phyloP scores from a whole-genome alignment of 2,888 invertebrate species.

The Diarsia brunnea region DNA sequence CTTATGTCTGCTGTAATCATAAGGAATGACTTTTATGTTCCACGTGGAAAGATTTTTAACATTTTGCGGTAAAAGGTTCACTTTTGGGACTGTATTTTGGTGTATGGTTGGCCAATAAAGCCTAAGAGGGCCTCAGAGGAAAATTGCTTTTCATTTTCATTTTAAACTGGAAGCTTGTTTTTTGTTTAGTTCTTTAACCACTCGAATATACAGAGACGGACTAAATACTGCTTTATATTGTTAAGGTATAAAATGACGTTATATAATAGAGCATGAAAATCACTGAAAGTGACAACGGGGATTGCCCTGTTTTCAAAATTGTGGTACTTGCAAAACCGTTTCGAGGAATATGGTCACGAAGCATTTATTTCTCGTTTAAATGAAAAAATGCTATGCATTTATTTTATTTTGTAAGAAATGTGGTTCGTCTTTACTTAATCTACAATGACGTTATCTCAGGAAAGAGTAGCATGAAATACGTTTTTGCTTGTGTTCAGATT shows the following conservation, averaged over 20 bases:
- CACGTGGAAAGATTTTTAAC: conserved; percentile 23
- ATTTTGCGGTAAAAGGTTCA: background rate
- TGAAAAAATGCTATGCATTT: too few species aligned
- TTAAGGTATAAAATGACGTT: background rate
- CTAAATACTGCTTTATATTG: background rate
- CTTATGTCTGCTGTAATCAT: conserved; percentile 55
- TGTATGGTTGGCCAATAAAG: background rate
- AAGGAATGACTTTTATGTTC: conserved; percentile 47
- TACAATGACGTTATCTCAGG: too few species aligned
- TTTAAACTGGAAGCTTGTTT: conserved; percentile 4
- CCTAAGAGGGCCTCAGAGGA: background rate
- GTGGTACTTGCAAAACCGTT: too few species aligned
- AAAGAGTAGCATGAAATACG: too few species aligned
- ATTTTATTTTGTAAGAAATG: too few species aligned
- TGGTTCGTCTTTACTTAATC: too few species aligned
- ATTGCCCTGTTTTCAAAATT: too few species aligned
- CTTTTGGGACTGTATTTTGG: background rate
- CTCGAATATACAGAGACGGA: background rate
- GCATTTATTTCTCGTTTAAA: too few species aligned
- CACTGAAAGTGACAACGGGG: too few species aligned
- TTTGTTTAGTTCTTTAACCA: background rate
- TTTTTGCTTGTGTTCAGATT: too few species aligned
- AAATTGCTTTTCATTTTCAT: background rate
- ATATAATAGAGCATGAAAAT: background rate
- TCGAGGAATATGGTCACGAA: too few species aligned